Evolutionary conservation across 2,797 vertebrate species (phyloP).

Genomic region (Brachyalestes nurse): DNA sequence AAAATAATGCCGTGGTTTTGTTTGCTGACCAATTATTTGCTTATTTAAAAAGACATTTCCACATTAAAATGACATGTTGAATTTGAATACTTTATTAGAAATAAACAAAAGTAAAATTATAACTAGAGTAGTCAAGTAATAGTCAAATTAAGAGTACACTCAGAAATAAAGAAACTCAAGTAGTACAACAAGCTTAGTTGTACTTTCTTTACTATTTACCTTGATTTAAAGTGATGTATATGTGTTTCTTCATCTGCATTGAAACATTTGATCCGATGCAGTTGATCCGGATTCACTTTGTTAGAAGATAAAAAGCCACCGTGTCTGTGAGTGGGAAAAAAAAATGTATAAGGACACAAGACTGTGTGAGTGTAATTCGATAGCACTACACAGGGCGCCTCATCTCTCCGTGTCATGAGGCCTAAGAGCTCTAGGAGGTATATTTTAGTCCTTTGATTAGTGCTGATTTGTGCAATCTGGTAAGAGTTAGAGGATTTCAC

Average conservation of each 20-base stretch:
- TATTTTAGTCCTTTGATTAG: constrained; percentile 88
- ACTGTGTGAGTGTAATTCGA: constrained; percentile 11
- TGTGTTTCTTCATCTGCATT: background rate
- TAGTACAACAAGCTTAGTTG: background rate
- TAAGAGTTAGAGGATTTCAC: constrained; percentile 91
- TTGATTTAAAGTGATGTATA: background rate
- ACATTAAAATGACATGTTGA: too few relatives aligned
- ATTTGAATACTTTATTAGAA: too few relatives aligned
- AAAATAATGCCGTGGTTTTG: background rate
- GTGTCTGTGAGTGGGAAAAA: background rate
- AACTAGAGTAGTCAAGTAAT: too few relatives aligned
- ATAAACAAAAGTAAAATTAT: too few relatives aligned
- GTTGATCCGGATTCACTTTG: background rate
- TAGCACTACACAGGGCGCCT: background rate
- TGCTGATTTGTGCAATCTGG: constrained; percentile 95
- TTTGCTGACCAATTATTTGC: too few relatives aligned
- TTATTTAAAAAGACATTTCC: too few relatives aligned
- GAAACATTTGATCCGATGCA: background rate
- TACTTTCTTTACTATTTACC: background rate
- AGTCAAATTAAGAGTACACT: too few relatives aligned
- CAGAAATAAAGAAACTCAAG: too few relatives aligned
- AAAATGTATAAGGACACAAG: background rate
- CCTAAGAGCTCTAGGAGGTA: constrained; percentile 30
- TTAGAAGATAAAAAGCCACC: background rate
- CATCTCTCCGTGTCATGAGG: background rate